Conservation (phyloP, 2,113 vertebrate genomes). For the Talpa occidentalis region DNA sequence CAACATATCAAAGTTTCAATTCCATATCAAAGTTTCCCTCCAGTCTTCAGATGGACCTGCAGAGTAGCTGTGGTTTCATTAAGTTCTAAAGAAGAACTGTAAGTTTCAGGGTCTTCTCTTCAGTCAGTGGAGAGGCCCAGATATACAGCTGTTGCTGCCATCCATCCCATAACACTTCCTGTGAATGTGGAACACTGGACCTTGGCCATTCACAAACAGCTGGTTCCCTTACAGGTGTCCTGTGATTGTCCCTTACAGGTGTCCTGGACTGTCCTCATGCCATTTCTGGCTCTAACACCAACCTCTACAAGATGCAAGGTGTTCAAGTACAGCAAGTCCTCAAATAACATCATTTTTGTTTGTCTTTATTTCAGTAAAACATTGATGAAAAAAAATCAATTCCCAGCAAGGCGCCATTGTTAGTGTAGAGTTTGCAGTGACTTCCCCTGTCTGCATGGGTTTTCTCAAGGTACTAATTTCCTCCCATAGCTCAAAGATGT, state of each 20-base stretch:
- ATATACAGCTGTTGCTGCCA: background rate
- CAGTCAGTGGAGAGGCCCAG: background rate
- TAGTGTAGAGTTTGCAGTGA: no score
- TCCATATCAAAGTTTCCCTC: background rate
- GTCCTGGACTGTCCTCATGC: background rate
- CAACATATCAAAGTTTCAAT: background rate
- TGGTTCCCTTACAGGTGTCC: background rate
- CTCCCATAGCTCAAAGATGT: background rate
- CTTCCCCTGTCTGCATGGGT: background rate
- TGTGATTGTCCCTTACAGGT: background rate
- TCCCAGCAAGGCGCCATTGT: background rate
- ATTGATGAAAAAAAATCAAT: background rate
- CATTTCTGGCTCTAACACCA: background rate
- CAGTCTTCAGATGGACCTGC: background rate
- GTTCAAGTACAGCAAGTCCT: background rate
- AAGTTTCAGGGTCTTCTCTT: background rate
- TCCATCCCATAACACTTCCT: background rate
- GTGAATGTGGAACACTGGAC: background rate
- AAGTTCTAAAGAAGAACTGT: background rate
- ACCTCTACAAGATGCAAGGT: background rate
- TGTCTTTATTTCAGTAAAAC: background rate
- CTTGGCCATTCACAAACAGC: background rate
- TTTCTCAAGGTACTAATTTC: background rate
- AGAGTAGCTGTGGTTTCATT: background rate
- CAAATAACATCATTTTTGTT: background rate